These are phyloP conservation scores for Emmelina monodactyla DNA, from an alignment of 2,888 invertebrate species.

Conservation along the genomic window DNA sequence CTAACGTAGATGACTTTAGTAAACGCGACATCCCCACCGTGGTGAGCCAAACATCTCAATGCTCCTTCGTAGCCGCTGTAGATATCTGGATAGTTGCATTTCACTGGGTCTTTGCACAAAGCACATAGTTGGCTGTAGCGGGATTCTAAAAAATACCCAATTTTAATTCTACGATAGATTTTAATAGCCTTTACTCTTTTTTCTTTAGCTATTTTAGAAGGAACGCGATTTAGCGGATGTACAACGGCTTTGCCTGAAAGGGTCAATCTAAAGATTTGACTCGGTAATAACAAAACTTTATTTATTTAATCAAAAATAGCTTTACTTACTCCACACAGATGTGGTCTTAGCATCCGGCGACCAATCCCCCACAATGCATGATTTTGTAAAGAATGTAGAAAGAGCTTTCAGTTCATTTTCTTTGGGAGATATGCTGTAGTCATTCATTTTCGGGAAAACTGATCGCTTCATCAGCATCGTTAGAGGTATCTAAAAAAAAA, in stretches of 20 bases:
- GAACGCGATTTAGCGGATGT: too few species aligned
- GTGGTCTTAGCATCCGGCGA: slow-evolving; percentile 78
- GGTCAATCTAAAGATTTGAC: too few species aligned
- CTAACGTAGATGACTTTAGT: slow-evolving; percentile 82
- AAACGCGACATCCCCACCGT: slow-evolving; percentile 86
- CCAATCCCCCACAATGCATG: slow-evolving; percentile 88
- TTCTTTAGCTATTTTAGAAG: too few species aligned
- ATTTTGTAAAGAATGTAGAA: slow-evolving; percentile 79
- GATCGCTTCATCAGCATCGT: slow-evolving; percentile 78
- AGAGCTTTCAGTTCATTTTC: slow-evolving; percentile 85
- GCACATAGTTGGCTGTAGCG: slow-evolving; percentile 81
- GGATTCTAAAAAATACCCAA: neutral
- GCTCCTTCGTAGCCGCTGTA: slow-evolving; percentile 90
- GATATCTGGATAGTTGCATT: slow-evolving; percentile 83
- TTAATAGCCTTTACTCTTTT: too few species aligned
- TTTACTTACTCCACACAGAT: slow-evolving; percentile 74
- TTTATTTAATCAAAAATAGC: too few species aligned
- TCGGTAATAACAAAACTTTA: too few species aligned
- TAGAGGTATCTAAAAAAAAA: slow-evolving; percentile 65
- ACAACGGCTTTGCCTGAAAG: too few species aligned
- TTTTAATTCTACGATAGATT: too few species aligned
- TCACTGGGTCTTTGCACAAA: slow-evolving; percentile 77
- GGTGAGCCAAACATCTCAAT: slow-evolving; percentile 79
- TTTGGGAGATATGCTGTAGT: slow-evolving; percentile 72
- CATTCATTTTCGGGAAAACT: slow-evolving; percentile 72